These are phyloP conservation scores for Ploceus nigricollis DNA, from an alignment of 2,113 vertebrate species.

Conservation along the genomic window DNA sequence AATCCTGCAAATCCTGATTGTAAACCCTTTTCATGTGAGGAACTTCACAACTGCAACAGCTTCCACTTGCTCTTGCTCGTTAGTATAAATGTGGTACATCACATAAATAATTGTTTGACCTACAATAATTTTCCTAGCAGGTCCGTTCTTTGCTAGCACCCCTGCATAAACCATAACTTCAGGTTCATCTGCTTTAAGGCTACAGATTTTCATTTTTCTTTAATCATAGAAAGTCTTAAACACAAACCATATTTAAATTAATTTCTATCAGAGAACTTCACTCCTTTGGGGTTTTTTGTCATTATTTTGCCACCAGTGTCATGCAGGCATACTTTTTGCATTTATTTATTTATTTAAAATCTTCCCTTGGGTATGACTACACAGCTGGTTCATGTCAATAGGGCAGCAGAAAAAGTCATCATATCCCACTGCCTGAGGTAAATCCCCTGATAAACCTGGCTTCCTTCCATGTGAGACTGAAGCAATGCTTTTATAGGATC, in stretches of 20 bases:
- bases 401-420: not conserved
- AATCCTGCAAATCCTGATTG: not conserved
- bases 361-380: not conserved
- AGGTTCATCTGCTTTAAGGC: not conserved
- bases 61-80: not conserved
- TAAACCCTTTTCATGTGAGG: not conserved
- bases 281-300: not conserved
- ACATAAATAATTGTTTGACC: not conserved
- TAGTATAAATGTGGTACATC: not conserved
- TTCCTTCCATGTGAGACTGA: not conserved
- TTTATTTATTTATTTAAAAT: constrained; percentile 21
- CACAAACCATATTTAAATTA: not conserved
- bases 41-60: not conserved
- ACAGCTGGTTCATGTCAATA: constrained; percentile 23
- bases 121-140: not conserved
- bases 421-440: not conserved
- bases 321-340: not conserved
- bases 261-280: not conserved
- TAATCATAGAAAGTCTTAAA: not conserved
- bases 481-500: not conserved
- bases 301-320: not conserved
- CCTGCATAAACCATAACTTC: not conserved
- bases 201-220: not conserved
- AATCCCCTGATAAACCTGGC: not conserved
- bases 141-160: not conserved